A percentile compares a stretch with the other conserved stretches of the same genome.
phyloP scores from a whole-genome alignment of 2,113 vertebrate species.

The Deroptyus accipitrinus region DNA sequence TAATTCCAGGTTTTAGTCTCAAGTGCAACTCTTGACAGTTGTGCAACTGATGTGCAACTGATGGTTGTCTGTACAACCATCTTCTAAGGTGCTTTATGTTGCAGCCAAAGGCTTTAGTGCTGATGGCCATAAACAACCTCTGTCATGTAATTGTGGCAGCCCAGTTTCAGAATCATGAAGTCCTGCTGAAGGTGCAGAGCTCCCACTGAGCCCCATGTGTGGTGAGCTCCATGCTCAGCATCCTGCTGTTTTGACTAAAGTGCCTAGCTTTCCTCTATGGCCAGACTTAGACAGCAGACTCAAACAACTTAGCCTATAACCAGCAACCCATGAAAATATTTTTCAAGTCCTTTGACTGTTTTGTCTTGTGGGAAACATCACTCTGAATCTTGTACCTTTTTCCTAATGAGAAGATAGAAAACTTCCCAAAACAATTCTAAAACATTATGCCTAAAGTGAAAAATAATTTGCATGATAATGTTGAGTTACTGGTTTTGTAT shows the following conservation, averaged over 20 bases:
- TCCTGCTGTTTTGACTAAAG: not conserved
- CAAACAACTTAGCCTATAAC: not conserved
- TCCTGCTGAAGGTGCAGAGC: not conserved
- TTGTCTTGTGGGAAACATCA: not conserved
- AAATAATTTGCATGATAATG: not conserved
- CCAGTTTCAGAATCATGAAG: not conserved
- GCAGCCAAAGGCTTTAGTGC: not conserved
- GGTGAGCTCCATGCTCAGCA: not conserved
- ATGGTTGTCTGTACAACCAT: not conserved
- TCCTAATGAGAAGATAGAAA: not conserved
- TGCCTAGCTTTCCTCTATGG: not conserved
- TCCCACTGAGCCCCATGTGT: not conserved
- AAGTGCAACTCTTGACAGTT: not conserved
- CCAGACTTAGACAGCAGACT: fast-evolving
- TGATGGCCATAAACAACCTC: not conserved
- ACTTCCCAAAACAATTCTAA: not conserved
- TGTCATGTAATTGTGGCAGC: not conserved
- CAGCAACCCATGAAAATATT: not conserved
- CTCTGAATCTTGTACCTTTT: not conserved
- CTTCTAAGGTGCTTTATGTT: not conserved
- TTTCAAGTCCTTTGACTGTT: not conserved
- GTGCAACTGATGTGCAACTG: not conserved
- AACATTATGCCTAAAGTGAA: not conserved
- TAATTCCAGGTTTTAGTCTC: not conserved
- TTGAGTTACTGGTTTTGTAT: not conserved